Conservation (phyloP, 2,888 invertebrate genomes). For the Reticulitermes lucifugus region DNA sequence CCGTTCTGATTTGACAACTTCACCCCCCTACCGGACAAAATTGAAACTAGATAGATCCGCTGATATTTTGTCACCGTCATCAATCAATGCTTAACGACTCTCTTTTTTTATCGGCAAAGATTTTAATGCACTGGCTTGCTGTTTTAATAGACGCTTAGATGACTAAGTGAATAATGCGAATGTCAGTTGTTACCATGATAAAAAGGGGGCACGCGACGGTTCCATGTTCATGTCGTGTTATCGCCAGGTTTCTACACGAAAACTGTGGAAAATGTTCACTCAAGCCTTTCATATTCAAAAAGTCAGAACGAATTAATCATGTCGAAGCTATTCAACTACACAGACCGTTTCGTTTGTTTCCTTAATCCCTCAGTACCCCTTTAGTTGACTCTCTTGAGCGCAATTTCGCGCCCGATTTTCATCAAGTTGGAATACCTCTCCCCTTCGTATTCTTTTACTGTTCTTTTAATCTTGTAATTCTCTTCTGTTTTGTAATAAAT, state of each 20-base stretch:
- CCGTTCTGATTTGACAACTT: background rate
- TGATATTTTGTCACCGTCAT: constrained; percentile 2
- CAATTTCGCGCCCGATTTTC: constrained; percentile 37
- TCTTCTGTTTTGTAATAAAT: background rate
- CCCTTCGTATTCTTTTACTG: background rate
- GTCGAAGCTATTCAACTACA: background rate
- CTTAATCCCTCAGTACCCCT: background rate
- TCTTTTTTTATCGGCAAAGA: constrained; percentile 9
- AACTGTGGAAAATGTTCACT: background rate
- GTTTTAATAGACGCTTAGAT: constrained; percentile 49
- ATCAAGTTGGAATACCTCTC: constrained; percentile 3
- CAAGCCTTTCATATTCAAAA: constrained; percentile 45
- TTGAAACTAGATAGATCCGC: background rate
- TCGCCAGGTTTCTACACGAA: constrained; percentile 7
- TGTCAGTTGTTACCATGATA: constrained; percentile 10
- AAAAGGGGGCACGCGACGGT: constrained; percentile 9
- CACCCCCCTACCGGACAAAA: background rate
- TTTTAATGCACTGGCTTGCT: constrained; percentile 47
- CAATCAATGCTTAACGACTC: constrained; percentile 29
- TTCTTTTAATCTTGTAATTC: constrained; percentile 16
- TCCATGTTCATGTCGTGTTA: background rate
- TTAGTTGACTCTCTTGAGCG: constrained; percentile 11
- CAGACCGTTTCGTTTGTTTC: no score
- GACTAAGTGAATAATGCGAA: constrained; percentile 51
- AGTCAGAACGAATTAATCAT: constrained; percentile 48